Conservation (phyloP, 2,113 vertebrate genomes). For the Azemiops feae region DNA sequence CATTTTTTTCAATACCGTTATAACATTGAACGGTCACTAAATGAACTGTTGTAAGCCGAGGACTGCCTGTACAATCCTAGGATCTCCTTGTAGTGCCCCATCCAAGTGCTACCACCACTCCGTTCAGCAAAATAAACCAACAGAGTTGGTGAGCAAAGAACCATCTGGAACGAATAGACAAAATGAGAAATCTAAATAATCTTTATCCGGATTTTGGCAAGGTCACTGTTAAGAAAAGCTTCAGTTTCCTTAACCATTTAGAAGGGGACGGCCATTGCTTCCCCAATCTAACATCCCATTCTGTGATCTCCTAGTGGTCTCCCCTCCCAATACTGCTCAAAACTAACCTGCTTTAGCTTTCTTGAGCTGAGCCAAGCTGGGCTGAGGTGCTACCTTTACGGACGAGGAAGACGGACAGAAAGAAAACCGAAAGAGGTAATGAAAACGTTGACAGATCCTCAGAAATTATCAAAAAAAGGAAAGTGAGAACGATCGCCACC, state of each 20-base stretch:
- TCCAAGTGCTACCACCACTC: background rate
- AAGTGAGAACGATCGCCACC: background rate
- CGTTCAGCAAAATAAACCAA: background rate
- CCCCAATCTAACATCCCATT: background rate
- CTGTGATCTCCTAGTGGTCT: background rate
- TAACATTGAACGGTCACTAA: background rate
- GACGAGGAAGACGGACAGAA: background rate
- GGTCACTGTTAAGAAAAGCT: too few relatives aligned
- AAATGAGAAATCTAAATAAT: too few relatives aligned
- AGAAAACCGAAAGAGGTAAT: background rate
- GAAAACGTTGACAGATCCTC: background rate
- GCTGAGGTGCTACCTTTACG: background rate
- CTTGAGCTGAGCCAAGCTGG: background rate
- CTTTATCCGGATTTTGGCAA: too few relatives aligned
- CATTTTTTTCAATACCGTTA: background rate
- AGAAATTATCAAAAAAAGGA: background rate
- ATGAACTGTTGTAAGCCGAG: background rate
- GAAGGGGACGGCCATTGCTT: background rate
- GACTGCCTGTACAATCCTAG: background rate
- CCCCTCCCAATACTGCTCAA: background rate
- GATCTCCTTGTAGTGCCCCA: background rate
- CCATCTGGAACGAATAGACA: too few relatives aligned
- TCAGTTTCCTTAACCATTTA: too few relatives aligned
- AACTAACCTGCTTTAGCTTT: background rate
- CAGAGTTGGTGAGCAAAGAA: background rate